Evolutionary conservation across 2,797 vertebrate genomes (phyloP), one percentile per base, ranked within the genome.

Genomic region (Rhadinocentrus ornatus): DNA sequence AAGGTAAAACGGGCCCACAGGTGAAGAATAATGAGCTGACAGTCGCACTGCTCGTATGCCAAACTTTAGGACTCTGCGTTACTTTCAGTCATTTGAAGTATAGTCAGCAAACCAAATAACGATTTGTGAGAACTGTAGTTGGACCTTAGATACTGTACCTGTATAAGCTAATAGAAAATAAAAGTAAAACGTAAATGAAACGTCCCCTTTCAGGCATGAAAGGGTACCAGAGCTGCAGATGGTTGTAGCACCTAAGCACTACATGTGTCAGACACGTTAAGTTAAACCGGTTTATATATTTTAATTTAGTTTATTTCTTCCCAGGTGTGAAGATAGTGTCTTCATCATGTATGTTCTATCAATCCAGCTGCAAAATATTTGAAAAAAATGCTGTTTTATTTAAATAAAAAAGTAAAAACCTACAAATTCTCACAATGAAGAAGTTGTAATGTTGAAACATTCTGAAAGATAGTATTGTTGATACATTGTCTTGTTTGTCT

Each of bases 1-100:
- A 84, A 90, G 88, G 89, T 89, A 86, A 81, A 61, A 1, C 34
- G 29, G 26, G 1, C 18, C 52, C 52, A 15, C 24, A 1, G 26
- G 22, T 54, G 24, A 26, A 27, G 52, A 54, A 54, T 29, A 27
- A 54, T 3, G 20, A 22, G 48, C 48, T 52, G 48, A 4, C 22
- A 52, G 48, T 22, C 26, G 48, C 2, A 10, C 8, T n/a, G 44
- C 20, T n/a, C 20, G 44, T 9, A 10, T 52, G 22, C 2, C 22
- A 52, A 6, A 52, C 48, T 24, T 20, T 13, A 52, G 3, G 10
- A 52, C 3, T 1, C 3, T 22, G 48, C 10, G 4, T 52, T n/a
- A n/a, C n/a, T n/a, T n/a, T 48, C 9, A 3, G 44, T 46, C 44
- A n/a, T 46, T 46, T n/a, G 10, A n/a, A 48, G 20, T n/a, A 9